Conservation (phyloP, 2,888 invertebrate species). For the Lepidonotus clava region DNA sequence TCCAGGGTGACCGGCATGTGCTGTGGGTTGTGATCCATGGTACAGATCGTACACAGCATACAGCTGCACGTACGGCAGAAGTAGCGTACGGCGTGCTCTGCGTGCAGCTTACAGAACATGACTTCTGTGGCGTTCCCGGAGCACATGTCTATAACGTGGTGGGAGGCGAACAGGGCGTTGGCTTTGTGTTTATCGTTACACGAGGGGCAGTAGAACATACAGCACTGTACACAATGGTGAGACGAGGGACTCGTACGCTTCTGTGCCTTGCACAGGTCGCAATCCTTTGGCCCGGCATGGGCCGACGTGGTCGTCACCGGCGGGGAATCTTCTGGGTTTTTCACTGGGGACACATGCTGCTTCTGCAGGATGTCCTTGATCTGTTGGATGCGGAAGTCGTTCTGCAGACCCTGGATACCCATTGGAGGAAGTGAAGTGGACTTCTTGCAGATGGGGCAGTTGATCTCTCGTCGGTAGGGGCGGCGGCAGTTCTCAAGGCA, state of each 20-base stretch:
- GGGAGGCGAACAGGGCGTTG: slow-evolving; percentile 62
- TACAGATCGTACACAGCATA: slow-evolving; percentile 66
- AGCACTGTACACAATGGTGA: slow-evolving; percentile 65
- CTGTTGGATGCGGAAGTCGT: slow-evolving; percentile 74
- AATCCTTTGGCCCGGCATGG: slow-evolving; percentile 1
- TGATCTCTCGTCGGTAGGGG: slow-evolving; percentile 74
- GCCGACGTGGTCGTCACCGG: slow-evolving; percentile 38
- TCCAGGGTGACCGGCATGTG: slow-evolving; percentile 64
- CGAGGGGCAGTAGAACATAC: slow-evolving; percentile 63
- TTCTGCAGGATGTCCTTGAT: slow-evolving; percentile 62
- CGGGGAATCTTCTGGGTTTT: slow-evolving; percentile 33
- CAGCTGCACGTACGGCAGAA: slow-evolving; percentile 62
- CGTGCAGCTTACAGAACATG: slow-evolving; percentile 63
- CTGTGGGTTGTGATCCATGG: slow-evolving; percentile 62
- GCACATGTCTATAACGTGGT: slow-evolving; percentile 61
- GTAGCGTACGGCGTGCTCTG: slow-evolving; percentile 62
- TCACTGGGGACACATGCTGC: slow-evolving; percentile 34
- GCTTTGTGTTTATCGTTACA: slow-evolving; percentile 62
- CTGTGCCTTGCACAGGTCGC: slow-evolving; percentile 62
- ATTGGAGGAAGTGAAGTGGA: slow-evolving; percentile 76
- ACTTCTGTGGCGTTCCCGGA: slow-evolving; percentile 53
- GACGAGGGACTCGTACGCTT: slow-evolving; percentile 49
- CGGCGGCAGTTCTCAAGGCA: slow-evolving; percentile 74
- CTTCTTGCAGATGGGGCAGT: slow-evolving; percentile 78
- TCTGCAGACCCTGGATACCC: slow-evolving; percentile 76